A percentile compares a stretch with the other conserved stretches of the same genome.
phyloP scores from a whole-genome alignment of 2,113 vertebrate genomes.

The Apaloderma vittatum region DNA sequence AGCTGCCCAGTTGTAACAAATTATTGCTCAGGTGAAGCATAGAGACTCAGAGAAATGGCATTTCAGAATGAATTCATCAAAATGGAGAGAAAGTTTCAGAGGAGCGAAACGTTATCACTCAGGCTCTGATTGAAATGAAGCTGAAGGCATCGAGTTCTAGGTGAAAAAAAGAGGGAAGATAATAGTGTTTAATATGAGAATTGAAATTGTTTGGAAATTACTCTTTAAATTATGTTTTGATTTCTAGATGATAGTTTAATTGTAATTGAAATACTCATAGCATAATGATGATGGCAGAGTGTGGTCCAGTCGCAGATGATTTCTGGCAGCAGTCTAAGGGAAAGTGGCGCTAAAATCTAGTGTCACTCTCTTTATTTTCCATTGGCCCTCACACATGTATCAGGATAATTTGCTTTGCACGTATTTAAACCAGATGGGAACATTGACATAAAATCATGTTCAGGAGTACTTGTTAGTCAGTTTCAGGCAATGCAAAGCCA shows the following conservation, averaged over 20 bases:
- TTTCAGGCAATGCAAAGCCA: not conserved
- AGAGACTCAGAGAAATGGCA: not conserved
- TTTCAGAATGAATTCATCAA: not conserved
- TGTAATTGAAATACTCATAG: not conserved
- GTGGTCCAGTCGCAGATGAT: not conserved
- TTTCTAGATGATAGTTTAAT: conserved; percentile 8
- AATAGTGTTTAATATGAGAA: not conserved
- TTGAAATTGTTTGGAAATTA: not conserved
- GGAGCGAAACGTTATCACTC: not conserved
- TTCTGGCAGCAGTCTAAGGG: not conserved
- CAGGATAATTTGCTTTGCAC: not conserved
- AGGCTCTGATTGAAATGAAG: not conserved
- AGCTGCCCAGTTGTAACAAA: not conserved
- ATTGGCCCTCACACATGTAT: not conserved
- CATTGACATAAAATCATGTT: not conserved
- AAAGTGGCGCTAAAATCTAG: not conserved
- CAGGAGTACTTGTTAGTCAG: not conserved
- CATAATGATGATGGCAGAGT: not conserved
- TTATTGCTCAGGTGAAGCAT: not conserved
- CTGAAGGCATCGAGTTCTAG: not conserved
- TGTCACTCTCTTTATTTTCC: not conserved
- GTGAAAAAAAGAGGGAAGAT: not conserved
- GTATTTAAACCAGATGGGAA: not conserved
- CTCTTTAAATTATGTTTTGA: conserved; percentile 8
- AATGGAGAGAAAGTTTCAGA: not conserved